Evolutionary conservation across 2,113 vertebrate genomes (phyloP), one percentile per base, ranked within the genome.

Genomic region (Mobula hypostoma): DNA sequence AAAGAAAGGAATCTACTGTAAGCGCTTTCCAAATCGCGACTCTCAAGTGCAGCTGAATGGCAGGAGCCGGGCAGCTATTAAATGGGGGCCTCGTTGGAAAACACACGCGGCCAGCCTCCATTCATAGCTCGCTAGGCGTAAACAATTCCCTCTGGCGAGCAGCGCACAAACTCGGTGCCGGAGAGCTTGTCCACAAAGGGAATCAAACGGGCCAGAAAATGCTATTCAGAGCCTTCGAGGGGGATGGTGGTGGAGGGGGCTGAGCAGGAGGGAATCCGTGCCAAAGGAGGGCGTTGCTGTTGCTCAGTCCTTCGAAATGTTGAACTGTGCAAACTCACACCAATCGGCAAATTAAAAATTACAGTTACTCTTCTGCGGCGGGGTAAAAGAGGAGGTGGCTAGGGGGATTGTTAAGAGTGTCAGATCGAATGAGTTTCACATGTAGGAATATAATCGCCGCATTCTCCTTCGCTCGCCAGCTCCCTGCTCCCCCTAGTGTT

Each of bases 131-230:
- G 95, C 95, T 95, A 96, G 95, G 96, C 96, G 96, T 97, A 96
- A 96, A 97, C 96, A 96, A 97, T 96, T 96, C 95, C 91, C 95
- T 95, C 95, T 74, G 94, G 94, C 95, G 48, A 94, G 72, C 96
- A 94, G 96, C 95, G 96, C 96, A 95, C 95, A 70, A 94, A 95
- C 95, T 95, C 95, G 70, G 95, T 95, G 96, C 96, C 96, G 95
- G 96, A 19, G 96, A 96, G 96, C 96, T 94, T 95, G 94, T 95
- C 96, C 96, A 97, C 97, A 97, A 97, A 97, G 95, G 95, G 95
- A 95, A 96, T 96, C 97, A 97, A 97, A 97, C 97, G 95, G 97
- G 95, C 96, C 97, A 97, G 97, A 97, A 97, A 98, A 97, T 96
- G 96, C 96, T 95, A 97, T 97, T 97, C 97, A 97, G 63, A 17